Evolutionary conservation across 2,113 vertebrate genomes (phyloP).

Genomic region (Paracanthobrama guichenoti): DNA sequence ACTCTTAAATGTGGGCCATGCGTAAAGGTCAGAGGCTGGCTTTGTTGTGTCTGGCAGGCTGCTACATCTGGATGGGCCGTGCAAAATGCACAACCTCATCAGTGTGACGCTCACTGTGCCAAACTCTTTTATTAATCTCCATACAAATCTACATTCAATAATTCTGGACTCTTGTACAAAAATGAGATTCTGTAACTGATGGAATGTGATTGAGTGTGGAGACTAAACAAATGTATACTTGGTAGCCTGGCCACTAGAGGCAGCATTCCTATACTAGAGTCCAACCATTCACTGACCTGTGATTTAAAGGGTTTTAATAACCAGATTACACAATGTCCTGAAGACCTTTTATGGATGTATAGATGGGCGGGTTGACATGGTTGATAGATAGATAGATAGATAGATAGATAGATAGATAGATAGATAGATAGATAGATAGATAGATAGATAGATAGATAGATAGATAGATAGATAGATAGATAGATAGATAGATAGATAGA

Average conservation of each 20-base stretch:
- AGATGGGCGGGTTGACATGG: too few relatives aligned
- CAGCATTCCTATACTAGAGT: slow-evolving; percentile 34
- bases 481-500: too few relatives aligned
- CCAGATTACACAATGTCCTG: background rate
- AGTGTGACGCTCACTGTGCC: slow-evolving; percentile 53
- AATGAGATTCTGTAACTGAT: background rate
- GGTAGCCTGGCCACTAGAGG: slow-evolving; percentile 46
- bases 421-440: too few relatives aligned
- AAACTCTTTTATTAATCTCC: background rate
- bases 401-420: background rate
- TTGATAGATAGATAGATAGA: background rate
- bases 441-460: too few relatives aligned
- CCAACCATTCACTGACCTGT: slow-evolving; percentile 12
- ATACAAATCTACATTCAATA: background rate
- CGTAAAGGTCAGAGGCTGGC: slow-evolving; percentile 68
- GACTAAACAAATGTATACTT: background rate
- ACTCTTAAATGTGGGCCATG: slow-evolving; percentile 66
- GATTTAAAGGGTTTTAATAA: slow-evolving; percentile 15
- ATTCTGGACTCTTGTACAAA: background rate
- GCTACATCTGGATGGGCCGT: slow-evolving; percentile 68
- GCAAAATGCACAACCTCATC: slow-evolving; percentile 59
- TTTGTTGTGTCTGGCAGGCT: slow-evolving; percentile 66
- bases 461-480: too few relatives aligned
- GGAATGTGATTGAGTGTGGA: background rate
- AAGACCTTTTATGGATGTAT: too few relatives aligned